phyloP scores from a whole-genome alignment of 2,113 vertebrate genomes.

The Crotalus horridus region DNA sequence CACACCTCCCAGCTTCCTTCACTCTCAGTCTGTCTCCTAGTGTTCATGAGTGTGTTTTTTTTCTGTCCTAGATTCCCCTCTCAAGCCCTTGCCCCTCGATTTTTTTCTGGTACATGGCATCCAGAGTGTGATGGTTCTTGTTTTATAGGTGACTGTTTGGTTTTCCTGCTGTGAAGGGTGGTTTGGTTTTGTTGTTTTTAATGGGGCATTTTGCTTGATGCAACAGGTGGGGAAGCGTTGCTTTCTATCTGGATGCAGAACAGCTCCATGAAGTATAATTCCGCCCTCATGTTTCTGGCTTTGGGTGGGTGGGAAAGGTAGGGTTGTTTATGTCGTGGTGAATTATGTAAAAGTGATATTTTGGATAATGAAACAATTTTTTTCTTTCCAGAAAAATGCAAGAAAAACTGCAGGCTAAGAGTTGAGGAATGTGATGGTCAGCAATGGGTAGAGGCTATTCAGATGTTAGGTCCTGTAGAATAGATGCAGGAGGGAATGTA shows the following conservation, averaged over 20 bases:
- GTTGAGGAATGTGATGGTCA: background rate
- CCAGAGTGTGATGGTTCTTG: slow-evolving; percentile 52
- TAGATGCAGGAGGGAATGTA: background rate
- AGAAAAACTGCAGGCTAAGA: slow-evolving; percentile 19
- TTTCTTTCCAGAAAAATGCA: background rate
- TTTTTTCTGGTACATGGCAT: slow-evolving; percentile 48
- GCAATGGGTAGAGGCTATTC: background rate
- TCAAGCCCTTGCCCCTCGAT: slow-evolving; percentile 19
- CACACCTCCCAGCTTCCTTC: background rate
- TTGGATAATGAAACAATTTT: slow-evolving; percentile 1
- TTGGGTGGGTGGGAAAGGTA: background rate
- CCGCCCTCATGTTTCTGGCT: background rate
- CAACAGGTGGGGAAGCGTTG: slow-evolving; percentile 30
- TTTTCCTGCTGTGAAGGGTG: slow-evolving; percentile 63
- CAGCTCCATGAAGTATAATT: slow-evolving; percentile 23
- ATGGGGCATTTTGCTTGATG: slow-evolving; percentile 43
- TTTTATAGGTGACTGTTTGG: slow-evolving; percentile 54
- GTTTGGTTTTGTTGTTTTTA: slow-evolving; percentile 29
- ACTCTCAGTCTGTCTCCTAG: background rate
- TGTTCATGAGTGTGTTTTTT: background rate
- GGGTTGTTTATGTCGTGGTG: slow-evolving; percentile 54
- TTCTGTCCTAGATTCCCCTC: background rate
- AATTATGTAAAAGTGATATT: slow-evolving; percentile 44
- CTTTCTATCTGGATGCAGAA: slow-evolving; percentile 36
- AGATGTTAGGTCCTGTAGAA: background rate